Evolutionary conservation across 2,888 invertebrate genomes (phyloP).

Genomic region (Malthinus seriepunctatus): DNA sequence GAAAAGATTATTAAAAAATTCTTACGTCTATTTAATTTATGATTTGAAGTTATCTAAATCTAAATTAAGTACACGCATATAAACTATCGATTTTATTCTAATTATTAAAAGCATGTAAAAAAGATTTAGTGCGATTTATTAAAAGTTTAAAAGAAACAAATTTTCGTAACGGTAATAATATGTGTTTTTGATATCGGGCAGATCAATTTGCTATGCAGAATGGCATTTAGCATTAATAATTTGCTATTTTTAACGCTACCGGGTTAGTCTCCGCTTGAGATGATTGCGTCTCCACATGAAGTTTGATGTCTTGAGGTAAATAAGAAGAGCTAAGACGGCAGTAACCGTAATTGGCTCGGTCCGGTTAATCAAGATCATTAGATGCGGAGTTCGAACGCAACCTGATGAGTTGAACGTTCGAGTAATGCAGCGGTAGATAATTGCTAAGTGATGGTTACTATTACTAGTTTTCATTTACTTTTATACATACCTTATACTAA

Average conservation of each 20-base stretch:
- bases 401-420: slow-evolving; percentile 29
- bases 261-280: slow-evolving; percentile 12
- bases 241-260: slow-evolving; percentile 20
- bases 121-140: neutral
- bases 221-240: slow-evolving; percentile 23
- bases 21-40: too few species aligned
- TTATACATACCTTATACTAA: neutral
- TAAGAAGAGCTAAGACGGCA: slow-evolving; percentile 25
- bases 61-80: too few species aligned
- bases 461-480: slow-evolving; percentile 15
- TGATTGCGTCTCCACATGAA: slow-evolving; percentile 25
- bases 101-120: neutral
- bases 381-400: slow-evolving; percentile 25
- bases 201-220: slow-evolving; percentile 23
- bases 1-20: too few species aligned
- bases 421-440: slow-evolving; percentile 26
- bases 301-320: slow-evolving; percentile 26
- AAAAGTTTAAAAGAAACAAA: neutral
- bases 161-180: neutral
- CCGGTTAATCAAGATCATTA: slow-evolving; percentile 31
- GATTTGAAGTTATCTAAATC: too few species aligned
- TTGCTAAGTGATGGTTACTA: slow-evolving; percentile 17
- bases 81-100: too few species aligned
- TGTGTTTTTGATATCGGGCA: slow-evolving; percentile 15
- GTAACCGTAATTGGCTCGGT: slow-evolving; percentile 26